phyloP scores from a whole-genome alignment of 2,888 invertebrate genomes.

The Cynaeus angustus region DNA sequence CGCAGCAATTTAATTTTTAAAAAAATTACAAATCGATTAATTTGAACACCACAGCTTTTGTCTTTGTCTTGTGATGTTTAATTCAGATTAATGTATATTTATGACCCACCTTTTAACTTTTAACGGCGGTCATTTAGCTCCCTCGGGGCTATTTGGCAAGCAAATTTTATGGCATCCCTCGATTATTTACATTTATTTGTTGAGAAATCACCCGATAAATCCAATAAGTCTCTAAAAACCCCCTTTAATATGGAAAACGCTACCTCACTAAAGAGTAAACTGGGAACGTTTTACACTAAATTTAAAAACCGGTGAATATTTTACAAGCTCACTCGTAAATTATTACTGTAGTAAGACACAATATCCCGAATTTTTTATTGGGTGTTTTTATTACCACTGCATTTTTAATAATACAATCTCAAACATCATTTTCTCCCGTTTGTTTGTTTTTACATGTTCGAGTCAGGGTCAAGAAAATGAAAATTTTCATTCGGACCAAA shows the following conservation, averaged over 20 bases:
- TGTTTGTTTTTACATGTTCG: conserved; percentile 4
- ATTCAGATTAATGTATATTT: background rate
- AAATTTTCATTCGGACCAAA: conserved; percentile 5
- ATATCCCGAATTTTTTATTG: conserved; percentile 7
- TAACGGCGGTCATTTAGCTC: background rate
- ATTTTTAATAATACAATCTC: conserved; percentile 4
- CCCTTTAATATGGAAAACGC: conserved; percentile 10
- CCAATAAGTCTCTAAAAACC: conserved; percentile 13
- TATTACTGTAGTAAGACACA: conserved; percentile 9
- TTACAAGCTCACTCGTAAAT: conserved; percentile 2
- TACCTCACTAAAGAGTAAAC: conserved; percentile 12
- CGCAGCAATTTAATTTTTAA: no score
- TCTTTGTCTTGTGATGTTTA: no score
- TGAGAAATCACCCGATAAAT: conserved; percentile 13
- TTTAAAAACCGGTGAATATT: conserved; percentile 16
- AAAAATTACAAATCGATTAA: no score
- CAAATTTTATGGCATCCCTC: conserved; percentile 2
- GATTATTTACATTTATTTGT: conserved; percentile 22
- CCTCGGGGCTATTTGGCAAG: conserved; percentile 7
- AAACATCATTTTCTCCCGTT: background rate
- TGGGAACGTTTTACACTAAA: conserved; percentile 20
- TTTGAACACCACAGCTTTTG: no score
- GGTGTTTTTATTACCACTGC: conserved; percentile 15
- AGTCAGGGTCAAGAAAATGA: background rate
- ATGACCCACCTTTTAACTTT: conserved; percentile 2